These are phyloP conservation scores for Triops longicaudatus DNA, from an alignment of 1,140 invertebrate species.

Conservation along the genomic window DNA sequence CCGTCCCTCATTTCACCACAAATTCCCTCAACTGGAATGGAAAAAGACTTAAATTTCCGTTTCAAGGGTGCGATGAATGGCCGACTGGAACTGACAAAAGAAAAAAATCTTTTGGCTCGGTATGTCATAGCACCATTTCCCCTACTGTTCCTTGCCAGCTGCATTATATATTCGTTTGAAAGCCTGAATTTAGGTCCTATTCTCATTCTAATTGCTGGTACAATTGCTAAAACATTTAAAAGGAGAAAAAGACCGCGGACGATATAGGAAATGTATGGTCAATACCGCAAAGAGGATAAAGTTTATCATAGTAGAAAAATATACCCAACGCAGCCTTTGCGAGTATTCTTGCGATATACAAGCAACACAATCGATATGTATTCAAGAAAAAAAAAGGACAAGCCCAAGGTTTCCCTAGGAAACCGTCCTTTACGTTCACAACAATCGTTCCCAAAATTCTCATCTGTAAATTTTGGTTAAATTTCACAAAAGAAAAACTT, in stretches of 20 bases:
- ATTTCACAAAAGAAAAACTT: too few species aligned
- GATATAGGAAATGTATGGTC: neutral
- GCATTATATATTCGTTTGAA: neutral
- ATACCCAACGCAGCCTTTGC: neutral
- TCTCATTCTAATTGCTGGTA: conserved; percentile 3
- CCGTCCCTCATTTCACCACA: neutral
- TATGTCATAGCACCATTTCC: neutral
- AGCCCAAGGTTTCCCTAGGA: neutral
- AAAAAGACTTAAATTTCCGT: neutral
- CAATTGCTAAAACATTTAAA: neutral
- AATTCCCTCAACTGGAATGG: neutral
- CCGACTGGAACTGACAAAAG: neutral
- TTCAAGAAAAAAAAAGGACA: neutral
- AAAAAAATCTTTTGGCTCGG: too few species aligned
- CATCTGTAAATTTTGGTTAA: too few species aligned
- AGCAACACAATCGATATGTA: neutral
- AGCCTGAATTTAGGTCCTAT: neutral
- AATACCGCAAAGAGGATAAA: neutral
- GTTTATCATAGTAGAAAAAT: neutral
- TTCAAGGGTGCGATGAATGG: neutral
- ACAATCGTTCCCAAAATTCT: neutral
- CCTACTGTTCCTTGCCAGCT: neutral
- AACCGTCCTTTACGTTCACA: neutral
- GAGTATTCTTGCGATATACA: neutral
- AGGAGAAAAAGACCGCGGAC: neutral